A percentile compares a stretch with the other conserved stretches of the same genome.
These are phyloP conservation scores for Pristionchus pacificus DNA, from an alignment of 1,140 invertebrate species.

Conservation along the genomic window DNA sequence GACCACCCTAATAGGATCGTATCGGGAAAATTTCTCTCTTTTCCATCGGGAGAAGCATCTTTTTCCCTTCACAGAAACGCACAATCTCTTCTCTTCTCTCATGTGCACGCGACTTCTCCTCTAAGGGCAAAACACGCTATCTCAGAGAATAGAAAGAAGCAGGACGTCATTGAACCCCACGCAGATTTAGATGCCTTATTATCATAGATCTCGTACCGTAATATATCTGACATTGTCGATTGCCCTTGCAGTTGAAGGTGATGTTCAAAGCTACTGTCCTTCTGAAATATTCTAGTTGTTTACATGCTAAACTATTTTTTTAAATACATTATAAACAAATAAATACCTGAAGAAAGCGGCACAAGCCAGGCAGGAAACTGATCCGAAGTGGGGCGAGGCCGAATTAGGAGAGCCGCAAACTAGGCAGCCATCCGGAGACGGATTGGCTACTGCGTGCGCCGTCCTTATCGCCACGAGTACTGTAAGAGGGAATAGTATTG, in stretches of 20 bases:
- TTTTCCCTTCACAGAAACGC: no score
- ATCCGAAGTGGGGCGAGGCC: conserved; percentile 26
- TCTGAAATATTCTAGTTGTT: conserved; percentile 1
- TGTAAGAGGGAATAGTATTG: no score
- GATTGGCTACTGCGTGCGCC: background rate
- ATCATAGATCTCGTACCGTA: conserved; percentile 10
- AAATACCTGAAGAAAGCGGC: conserved; percentile 31
- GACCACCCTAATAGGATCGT: no score
- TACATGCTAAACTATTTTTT: background rate
- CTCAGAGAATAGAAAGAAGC: no score
- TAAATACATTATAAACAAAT: background rate
- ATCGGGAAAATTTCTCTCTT: background rate
- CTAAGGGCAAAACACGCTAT: no score
- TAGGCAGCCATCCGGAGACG: conserved; percentile 11
- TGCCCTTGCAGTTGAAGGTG: conserved; percentile 10
- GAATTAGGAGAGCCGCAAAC: conserved; percentile 26
- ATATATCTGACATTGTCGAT: conserved; percentile 12
- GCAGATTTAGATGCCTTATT: no score
- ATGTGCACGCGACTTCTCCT: no score
- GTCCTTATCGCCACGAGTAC: no score
- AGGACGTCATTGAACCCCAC: no score
- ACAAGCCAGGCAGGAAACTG: conserved; percentile 32
- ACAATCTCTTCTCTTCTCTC: no score
- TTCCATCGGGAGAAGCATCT: no score
- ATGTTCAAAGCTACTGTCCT: conserved; percentile 17